Base-by-base conservation (phyloP, 1,140 invertebrate genomes). In the Antheraea pernyi region DNA sequence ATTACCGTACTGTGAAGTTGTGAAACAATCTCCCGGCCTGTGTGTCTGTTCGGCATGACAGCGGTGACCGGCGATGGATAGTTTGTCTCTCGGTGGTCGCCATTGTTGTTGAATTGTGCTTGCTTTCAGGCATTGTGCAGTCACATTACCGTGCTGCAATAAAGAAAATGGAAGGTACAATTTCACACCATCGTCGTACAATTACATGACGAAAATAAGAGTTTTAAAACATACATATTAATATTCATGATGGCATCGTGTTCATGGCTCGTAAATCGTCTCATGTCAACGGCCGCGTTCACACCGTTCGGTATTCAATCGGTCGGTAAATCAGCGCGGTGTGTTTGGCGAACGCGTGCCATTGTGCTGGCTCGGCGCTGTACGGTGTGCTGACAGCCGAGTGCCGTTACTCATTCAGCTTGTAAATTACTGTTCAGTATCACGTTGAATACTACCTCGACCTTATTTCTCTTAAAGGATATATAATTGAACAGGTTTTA, bases 231-330 rank as follows among this genome's bases (percentile, higher is more conserved):
- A n/a, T 53, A 13, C 13, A 13, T 48, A 11, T 48, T 36, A 63
- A 37, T 63, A 63, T 37, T 63, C 19, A 37, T n/a, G 30, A 16
- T 37, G 3, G 30, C 11, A 11, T 22, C 61, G 37, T 37, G 19
- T 19, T 30, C 61, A 63, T 63, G 37, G 61, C 30, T 63, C 59
- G 62, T 71, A 60, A 71, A 66, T 53, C 19, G 69, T 46, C 53
- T 62, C 46, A 69, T 69, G 67, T 65, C 64, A 59, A 39, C 58
- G 65, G 65, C 61, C 13, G 61, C 37, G 61, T 67, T 74, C 72
- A 74, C 72, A 74, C 72, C 72, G 68, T 73, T 67, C 70, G 60
- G 13, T 70, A 70, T 74, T 74, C 72, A 74, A 74, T 74, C 68
- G 72, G 68, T 65, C 66, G 67, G 72, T 74, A 74, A 74, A 74